A percentile compares a stretch with the other conserved stretches of the same genome.
Conservation (phyloP, 2,113 vertebrate species). For the Cavia porcellus region DNA sequence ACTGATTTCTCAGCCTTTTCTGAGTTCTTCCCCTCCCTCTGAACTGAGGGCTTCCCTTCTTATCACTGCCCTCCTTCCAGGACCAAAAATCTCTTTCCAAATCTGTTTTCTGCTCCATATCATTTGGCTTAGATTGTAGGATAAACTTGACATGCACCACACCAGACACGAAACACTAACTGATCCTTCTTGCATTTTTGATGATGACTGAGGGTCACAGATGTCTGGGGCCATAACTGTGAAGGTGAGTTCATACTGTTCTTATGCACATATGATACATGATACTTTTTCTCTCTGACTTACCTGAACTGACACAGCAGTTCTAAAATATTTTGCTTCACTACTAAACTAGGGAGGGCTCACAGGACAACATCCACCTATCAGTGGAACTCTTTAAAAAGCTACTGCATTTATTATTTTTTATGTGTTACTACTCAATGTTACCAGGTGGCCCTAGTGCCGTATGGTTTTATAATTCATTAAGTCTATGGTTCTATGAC, state of each 20-base stretch:
- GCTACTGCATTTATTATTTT: not conserved
- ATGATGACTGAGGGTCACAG: not conserved
- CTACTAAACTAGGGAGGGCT: too few species aligned
- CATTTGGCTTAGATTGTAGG: not conserved
- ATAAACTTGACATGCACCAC: not conserved
- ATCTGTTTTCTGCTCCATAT: not conserved
- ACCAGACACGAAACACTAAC: not conserved
- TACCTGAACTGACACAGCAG: not conserved
- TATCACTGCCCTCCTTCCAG: not conserved
- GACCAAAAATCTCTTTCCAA: not conserved
- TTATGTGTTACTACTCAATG: not conserved
- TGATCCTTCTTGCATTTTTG: not conserved
- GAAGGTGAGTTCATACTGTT: not conserved
- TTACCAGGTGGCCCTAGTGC: too few species aligned
- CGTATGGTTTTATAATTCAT: not conserved
- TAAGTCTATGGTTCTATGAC: not conserved
- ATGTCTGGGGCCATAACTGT: not conserved
- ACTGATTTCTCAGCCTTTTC: too few species aligned
- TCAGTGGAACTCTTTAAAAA: not conserved
- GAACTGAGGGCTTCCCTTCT: not conserved
- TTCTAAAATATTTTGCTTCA: rapidly evolving
- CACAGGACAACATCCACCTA: not conserved
- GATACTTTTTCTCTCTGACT: not conserved
- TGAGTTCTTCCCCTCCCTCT: not conserved
- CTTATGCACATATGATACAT: too few species aligned